A percentile compares a stretch with the other conserved stretches of the same genome.
These are phyloP conservation scores for Paradisaea rubra DNA, from an alignment of 2,113 vertebrate genomes.

Conservation along the genomic window DNA sequence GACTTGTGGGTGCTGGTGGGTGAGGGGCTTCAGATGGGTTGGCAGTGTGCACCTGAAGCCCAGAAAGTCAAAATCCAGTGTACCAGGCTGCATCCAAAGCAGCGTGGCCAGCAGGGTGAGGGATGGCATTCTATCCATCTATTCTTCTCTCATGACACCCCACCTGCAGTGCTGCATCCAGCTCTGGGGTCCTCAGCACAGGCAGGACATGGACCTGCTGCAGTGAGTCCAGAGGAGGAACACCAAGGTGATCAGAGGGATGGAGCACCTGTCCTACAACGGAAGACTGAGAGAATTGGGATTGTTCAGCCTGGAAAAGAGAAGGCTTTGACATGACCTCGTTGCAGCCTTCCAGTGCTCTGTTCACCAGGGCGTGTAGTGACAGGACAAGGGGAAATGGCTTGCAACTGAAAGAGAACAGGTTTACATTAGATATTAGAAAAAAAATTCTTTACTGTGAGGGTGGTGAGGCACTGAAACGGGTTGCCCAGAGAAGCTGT, in stretches of 20 bases:
- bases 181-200: not conserved
- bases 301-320: not conserved
- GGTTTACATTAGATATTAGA: not conserved
- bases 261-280: not conserved
- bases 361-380: not conserved
- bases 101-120: rapidly evolving
- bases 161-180: not conserved
- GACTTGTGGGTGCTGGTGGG: too few species aligned
- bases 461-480: not conserved
- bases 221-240: not conserved
- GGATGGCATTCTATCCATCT: not conserved
- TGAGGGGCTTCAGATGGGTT: not conserved
- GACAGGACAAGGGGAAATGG: not conserved
- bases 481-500: not conserved
- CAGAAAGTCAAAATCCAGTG: not conserved
- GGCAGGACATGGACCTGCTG: not conserved
- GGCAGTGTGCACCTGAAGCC: not conserved
- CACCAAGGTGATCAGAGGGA: not conserved
- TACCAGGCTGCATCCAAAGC: not conserved
- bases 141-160: not conserved
- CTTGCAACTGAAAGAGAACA: not conserved
- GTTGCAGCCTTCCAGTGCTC: not conserved
- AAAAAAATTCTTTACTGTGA: not conserved
- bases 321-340: not conserved
- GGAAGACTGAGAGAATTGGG: not conserved